Base-by-base conservation (phyloP, 2,797 vertebrate species). In the Sardinella longiceps region DNA sequence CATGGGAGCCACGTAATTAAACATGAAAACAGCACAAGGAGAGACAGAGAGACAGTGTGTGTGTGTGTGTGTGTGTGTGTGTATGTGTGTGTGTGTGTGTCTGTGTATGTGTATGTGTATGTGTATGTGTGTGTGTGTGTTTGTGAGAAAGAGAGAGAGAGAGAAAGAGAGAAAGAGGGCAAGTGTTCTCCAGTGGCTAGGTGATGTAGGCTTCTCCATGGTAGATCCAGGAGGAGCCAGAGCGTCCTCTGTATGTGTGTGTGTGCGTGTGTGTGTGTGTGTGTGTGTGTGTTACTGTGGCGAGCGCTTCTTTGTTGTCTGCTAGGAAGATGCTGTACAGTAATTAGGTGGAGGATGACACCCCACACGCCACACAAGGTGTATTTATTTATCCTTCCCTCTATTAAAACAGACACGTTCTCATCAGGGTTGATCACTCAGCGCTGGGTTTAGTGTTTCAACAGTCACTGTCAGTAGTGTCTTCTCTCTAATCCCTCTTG, bases 1-100 rank as follows among this genome's bases (percentile, higher is more conserved):
- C 93, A 94, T 91, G 91, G 90, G 85, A 90, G 82, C 86, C n/a
- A 74, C 87, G 86, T 94, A 94, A 95, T 94, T 93, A 94, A 92
- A 93, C 83, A 88, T 89, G 90, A 91, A 91, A 91, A 90, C 85
- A 88, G 81, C 86, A 87, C n/a, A 85, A 83, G 84, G 82, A 56
- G 82, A 74, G 66, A 74, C 1, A 74, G 33, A 74, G 33, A 70
- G 28, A 66, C 0, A 66, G 28, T 23, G 56, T 23, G 56, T 23
- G 51, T 56, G 3, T 56, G 51, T 1, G 3, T 56, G 51, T 56
- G 51, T 56, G 51, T 56, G 51, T 56, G 2, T 56, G 51, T 56
- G 51, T 46, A 9, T 46, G 45, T 46, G 0, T 46, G 45, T 46
- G 45, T 46, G 45, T 46, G 45, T 46, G 45, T 46, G 45, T 46